A percentile compares a stretch with the other conserved stretches of the same genome.
phyloP scores from a whole-genome alignment of 2,113 vertebrate genomes.

The Hucho hucho region DNA sequence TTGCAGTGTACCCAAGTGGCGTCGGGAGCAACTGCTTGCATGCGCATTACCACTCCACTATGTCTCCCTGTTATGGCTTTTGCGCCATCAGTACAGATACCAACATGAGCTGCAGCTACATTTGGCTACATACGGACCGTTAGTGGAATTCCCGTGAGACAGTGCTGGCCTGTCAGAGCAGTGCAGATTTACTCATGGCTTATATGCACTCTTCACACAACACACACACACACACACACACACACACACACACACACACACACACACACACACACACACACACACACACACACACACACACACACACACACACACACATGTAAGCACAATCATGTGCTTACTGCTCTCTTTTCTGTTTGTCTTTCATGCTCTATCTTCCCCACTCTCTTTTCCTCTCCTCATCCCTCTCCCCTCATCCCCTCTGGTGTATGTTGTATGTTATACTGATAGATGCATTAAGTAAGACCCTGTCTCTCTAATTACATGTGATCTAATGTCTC shows the following conservation, averaged over 20 bases:
- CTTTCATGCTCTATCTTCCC: constrained; percentile 11
- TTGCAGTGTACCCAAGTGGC: too few species aligned
- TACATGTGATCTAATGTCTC: neutral
- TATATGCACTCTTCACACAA: neutral
- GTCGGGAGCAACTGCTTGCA: too few species aligned
- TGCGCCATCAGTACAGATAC: too few species aligned
- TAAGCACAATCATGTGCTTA: constrained; percentile 47
- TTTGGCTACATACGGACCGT: too few species aligned
- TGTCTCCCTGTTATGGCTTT: too few species aligned
- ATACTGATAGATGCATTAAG: neutral
- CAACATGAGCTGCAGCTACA: too few species aligned
- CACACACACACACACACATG: constrained; percentile 9
- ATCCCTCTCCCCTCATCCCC: neutral
- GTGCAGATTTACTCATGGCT: too few species aligned
- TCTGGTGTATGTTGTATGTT: too few species aligned
- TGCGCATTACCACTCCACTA: too few species aligned
- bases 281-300: neutral
- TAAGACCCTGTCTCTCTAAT: neutral
- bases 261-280: neutral
- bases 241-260: too few species aligned
- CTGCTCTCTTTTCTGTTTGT: constrained; percentile 16
- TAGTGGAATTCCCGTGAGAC: too few species aligned
- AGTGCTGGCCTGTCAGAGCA: too few species aligned
- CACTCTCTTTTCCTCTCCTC: neutral
- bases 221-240: neutral